phyloP scores from a whole-genome alignment of 1,140 invertebrate species.

The Plodia interpunctella region DNA sequence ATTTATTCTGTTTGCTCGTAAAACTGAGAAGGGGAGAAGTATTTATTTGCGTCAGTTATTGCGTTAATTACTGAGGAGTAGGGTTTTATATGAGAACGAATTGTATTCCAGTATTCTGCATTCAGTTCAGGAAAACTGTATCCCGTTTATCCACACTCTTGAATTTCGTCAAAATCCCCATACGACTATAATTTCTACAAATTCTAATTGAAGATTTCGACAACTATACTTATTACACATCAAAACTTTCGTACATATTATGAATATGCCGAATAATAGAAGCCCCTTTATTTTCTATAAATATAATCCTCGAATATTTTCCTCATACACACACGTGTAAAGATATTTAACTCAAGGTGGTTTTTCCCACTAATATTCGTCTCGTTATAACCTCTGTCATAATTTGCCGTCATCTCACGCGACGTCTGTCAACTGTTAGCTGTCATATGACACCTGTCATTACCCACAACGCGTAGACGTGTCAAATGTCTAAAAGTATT shows the following conservation, averaged over 20 bases:
- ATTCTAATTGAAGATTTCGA: too few species aligned
- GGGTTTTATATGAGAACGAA: neutral
- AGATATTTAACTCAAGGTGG: neutral
- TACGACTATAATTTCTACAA: too few species aligned
- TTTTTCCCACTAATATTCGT: neutral
- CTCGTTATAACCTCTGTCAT: neutral
- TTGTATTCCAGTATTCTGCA: too few species aligned
- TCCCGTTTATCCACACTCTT: too few species aligned
- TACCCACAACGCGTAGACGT: neutral
- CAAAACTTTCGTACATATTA: too few species aligned
- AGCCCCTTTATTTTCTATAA: too few species aligned
- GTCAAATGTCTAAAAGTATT: neutral
- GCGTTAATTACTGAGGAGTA: neutral
- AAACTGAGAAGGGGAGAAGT: neutral
- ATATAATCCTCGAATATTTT: too few species aligned
- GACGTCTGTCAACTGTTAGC: neutral
- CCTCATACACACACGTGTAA: too few species aligned
- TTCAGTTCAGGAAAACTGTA: too few species aligned
- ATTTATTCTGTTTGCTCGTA: conserved; percentile 20
- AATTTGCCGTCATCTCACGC: neutral
- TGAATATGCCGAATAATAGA: too few species aligned
- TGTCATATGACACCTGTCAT: conserved; percentile 1
- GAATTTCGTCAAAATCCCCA: too few species aligned
- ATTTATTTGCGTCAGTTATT: neutral
- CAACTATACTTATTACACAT: too few species aligned